Evolutionary conservation across 2,888 invertebrate genomes (phyloP), one percentile per base, ranked within the genome.

Genomic region (Liodrosophila aerea): DNA sequence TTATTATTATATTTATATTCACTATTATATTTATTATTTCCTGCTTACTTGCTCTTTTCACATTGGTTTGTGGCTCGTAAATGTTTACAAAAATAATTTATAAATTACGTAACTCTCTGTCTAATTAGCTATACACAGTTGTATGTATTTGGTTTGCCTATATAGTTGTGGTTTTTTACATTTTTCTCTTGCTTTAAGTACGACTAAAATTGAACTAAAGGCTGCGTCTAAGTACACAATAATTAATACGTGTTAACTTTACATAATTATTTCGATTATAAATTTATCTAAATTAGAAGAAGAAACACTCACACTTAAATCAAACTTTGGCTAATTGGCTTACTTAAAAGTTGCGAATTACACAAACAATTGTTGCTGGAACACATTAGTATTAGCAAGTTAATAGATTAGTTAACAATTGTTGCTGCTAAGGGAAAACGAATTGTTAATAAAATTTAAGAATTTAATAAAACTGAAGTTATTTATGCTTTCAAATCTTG

Each of bases 51-150:
- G 12, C 39, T 41, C 12, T 27, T 4, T 60, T 64, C 51, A 56
- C 72, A 51, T 54, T 47, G n/a, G 34, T 22, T 44, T 51, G 63
- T 69, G 63, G 64, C 72, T 77, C 80, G 67, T 85, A 84, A 81
- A 83, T 74, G 75, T 73, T 76, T 72, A 84, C 73, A 85, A 82
- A 81, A 76, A 87, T 84, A 77, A 81, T 74, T 75, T 81, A 83
- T 83, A 78, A 85, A 69, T 77, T 77, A 77, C 83, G 64, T 80
- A 76, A 84, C 75, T 70, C 65, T 86, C 50, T 61, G 72, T 61
- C 61, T 64, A 60, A 3, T 44, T 44, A 60, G 43, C 56, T 45
- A 37, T 56, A 51, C 45, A 64, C 43, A 47, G 41, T 9, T 46
- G 15, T 53, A 34, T 40, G 16, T 37, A 29, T 36, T 60, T 9